phyloP scores from a whole-genome alignment of 2,888 invertebrate genomes.

The Caenorhabditis auriculariae region DNA sequence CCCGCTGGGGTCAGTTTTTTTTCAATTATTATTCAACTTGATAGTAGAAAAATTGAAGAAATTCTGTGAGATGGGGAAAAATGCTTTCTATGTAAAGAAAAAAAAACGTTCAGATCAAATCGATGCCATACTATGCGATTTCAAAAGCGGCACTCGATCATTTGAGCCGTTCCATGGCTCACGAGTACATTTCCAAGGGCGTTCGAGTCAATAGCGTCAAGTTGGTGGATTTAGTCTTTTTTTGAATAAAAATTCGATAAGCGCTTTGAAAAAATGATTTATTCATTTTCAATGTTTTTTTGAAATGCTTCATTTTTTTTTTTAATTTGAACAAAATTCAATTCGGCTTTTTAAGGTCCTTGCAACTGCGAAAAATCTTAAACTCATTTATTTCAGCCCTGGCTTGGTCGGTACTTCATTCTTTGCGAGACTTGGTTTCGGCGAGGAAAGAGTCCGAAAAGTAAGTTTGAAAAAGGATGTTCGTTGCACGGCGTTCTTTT shows the following conservation, averaged over 20 bases:
- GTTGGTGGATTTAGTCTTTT: slow-evolving; percentile 41
- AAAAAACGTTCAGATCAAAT: slow-evolving; percentile 5
- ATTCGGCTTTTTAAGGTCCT: no score
- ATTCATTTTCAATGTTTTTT: no score
- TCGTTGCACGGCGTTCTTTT: no score
- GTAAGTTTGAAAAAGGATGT: background rate
- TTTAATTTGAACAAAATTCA: background rate
- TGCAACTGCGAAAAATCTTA: background rate
- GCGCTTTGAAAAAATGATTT: background rate
- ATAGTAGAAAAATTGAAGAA: background rate
- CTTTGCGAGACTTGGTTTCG: slow-evolving; percentile 25
- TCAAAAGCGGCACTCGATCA: slow-evolving; percentile 92
- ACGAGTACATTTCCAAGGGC: slow-evolving; percentile 70
- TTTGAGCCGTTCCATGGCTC: slow-evolving; percentile 84
- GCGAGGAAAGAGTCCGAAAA: slow-evolving; percentile 21
- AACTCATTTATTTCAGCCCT: slow-evolving; percentile 21
- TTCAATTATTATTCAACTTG: background rate
- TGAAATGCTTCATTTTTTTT: no score
- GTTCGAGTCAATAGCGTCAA: slow-evolving; percentile 87
- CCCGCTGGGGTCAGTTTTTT: slow-evolving; percentile 68
- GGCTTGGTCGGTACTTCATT: slow-evolving; percentile 29
- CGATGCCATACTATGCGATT: slow-evolving; percentile 67
- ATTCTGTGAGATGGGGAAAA: no score
- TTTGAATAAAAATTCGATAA: background rate
- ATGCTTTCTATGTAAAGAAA: background rate